phyloP scores from a whole-genome alignment of 1,140 invertebrate species.

The Teleopsis dalmanni region DNA sequence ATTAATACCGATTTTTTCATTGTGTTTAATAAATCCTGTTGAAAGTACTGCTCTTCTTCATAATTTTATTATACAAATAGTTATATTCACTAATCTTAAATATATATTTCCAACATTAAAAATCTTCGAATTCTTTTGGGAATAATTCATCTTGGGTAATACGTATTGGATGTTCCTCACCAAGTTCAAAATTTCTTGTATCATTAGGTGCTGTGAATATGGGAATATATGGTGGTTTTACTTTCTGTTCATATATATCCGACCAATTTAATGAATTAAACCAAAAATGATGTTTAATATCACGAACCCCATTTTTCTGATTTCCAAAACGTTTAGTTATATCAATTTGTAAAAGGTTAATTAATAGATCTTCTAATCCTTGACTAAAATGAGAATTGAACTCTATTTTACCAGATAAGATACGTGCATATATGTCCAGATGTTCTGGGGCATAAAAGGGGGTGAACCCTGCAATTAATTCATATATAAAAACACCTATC shows the following conservation, averaged over 20 bases:
- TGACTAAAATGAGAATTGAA: constrained; percentile 87
- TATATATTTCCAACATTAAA: too few species aligned
- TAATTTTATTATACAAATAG: too few species aligned
- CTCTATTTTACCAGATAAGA: constrained; percentile 86
- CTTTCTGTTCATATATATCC: constrained; percentile 97
- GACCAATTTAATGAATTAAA: constrained; percentile 99
- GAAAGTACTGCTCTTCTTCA: too few species aligned
- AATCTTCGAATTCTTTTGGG: constrained; percentile 96
- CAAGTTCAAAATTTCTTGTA: constrained; percentile 97
- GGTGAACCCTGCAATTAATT: constrained; percentile 89
- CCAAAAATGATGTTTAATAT: constrained; percentile 99
- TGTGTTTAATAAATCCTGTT: too few species aligned
- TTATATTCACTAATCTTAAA: too few species aligned
- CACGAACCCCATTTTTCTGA: constrained; percentile 96
- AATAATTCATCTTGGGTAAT: constrained; percentile 96
- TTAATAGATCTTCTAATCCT: constrained; percentile 93
- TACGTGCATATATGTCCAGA: constrained; percentile 98
- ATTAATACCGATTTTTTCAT: too few species aligned
- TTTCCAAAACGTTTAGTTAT: constrained; percentile 98
- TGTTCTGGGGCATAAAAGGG: constrained; percentile 97
- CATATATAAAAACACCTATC: constrained; percentile 84
- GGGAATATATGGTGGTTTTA: constrained; percentile 95
- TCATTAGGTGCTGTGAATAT: constrained; percentile 94
- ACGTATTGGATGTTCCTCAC: constrained; percentile 93
- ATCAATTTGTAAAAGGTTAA: constrained; percentile 96